Conservation (phyloP, 2,113 vertebrate genomes). For the Rostratula benghalensis region DNA sequence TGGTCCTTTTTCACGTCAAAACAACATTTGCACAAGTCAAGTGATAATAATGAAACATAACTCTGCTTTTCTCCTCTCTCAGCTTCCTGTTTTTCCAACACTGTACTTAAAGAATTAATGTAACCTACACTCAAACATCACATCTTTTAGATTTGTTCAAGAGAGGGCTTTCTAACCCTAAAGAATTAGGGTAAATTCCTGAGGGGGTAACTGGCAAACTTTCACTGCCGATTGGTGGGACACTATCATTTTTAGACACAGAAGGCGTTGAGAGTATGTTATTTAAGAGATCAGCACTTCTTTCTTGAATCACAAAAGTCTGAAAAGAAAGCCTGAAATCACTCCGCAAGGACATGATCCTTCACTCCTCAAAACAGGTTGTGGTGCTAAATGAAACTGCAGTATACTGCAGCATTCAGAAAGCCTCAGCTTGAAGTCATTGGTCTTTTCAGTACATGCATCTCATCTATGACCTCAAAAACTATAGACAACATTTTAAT, state of each 20-base stretch:
- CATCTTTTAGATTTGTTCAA: not conserved
- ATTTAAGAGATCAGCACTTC: not conserved
- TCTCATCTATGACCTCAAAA: not conserved
- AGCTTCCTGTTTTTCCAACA: not conserved
- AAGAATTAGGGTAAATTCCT: not conserved
- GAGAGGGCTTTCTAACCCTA: not conserved
- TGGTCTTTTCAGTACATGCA: not conserved
- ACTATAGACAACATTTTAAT: not conserved
- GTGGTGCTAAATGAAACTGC: not conserved
- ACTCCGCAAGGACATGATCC: not conserved
- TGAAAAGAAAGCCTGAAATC: not conserved
- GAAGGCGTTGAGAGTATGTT: not conserved
- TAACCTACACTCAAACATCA: not conserved
- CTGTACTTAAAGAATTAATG: not conserved
- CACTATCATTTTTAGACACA: accelerated
- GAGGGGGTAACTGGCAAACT: not conserved
- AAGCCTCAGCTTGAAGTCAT: not conserved
- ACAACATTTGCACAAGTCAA: not conserved
- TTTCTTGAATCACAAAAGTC: not conserved
- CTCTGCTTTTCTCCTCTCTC: not conserved
- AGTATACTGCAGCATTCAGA: not conserved
- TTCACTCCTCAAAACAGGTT: not conserved
- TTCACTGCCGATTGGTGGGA: not conserved
- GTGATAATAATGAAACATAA: not conserved
- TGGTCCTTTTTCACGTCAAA: not conserved